A percentile compares a stretch with the other conserved stretches of the same genome.
Evolutionary conservation across 2,113 vertebrate species (phyloP).

Genomic region (Chamaea fasciata): DNA sequence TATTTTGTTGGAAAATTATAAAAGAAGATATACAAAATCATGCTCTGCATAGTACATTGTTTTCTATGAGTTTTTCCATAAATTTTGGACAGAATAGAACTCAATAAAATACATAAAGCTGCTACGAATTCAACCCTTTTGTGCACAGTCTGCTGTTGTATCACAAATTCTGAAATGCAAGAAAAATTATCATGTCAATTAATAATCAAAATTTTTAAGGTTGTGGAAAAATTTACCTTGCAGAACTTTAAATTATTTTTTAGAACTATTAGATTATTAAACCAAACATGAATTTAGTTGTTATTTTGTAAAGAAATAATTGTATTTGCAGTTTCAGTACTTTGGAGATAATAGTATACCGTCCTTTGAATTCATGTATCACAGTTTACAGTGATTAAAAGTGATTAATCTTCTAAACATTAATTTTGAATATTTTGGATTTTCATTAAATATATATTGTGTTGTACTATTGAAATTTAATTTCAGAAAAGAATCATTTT

Average conservation of each 20-base stretch:
- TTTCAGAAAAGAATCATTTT: not conserved
- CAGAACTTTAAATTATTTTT: not conserved
- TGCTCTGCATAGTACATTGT: not conserved
- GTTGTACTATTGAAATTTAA: not conserved
- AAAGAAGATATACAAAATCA: not conserved
- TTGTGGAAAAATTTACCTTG: not conserved
- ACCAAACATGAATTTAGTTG: not conserved
- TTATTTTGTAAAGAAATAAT: not conserved
- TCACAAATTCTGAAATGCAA: not conserved
- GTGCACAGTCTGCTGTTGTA: accelerated
- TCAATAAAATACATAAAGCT: not conserved
- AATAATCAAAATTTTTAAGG: not conserved
- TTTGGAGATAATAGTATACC: not conserved
- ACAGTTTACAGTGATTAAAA: not conserved
- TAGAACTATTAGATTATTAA: not conserved
- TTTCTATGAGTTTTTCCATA: not conserved
- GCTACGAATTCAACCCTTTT: not conserved
- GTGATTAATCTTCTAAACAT: not conserved
- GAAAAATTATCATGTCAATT: not conserved
- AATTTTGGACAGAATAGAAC: not conserved
- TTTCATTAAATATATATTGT: not conserved
- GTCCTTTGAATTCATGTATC: not conserved
- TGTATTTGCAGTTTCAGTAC: not conserved
- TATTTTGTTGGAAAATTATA: not conserved
- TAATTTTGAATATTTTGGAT: not conserved